A percentile compares a stretch with the other conserved stretches of the same genome.
phyloP scores from a whole-genome alignment of 2,888 invertebrate genomes.

The Gonocerus acuteangulatus region DNA sequence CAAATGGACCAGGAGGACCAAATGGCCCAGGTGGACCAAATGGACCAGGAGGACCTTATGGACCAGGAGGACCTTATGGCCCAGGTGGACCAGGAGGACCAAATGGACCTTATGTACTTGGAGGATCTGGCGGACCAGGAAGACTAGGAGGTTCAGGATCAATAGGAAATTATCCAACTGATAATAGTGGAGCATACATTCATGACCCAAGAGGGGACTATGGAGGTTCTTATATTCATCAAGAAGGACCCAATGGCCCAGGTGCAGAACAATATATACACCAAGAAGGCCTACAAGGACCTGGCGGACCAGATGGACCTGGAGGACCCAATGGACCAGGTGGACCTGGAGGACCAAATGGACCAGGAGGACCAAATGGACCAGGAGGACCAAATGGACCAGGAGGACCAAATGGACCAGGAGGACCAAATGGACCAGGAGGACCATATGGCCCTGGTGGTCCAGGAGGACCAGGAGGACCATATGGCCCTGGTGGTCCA shows the following conservation, averaged over 20 bases:
- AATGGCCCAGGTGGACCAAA: slow-evolving; percentile 11
- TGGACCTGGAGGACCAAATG: background rate
- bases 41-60: slow-evolving; percentile 37
- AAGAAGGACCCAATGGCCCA: slow-evolving; percentile 22
- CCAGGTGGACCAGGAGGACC: slow-evolving; percentile 3
- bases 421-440: background rate
- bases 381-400: background rate
- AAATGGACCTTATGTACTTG: slow-evolving; percentile 34
- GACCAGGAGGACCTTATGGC: slow-evolving; percentile 40
- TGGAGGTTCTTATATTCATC: slow-evolving; percentile 33
- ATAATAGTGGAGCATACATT: slow-evolving; percentile 36
- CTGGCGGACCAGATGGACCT: background rate
- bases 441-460: slow-evolving; percentile 7
- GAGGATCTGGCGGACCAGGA: slow-evolving; percentile 28
- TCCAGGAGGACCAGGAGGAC: slow-evolving; percentile 3
- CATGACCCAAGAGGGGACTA: slow-evolving; percentile 34
- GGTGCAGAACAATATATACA: slow-evolving; percentile 32
- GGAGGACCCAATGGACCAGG: background rate
- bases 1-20: slow-evolving; percentile 6
- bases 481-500: slow-evolving; percentile 42
- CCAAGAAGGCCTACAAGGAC: slow-evolving; percentile 23
- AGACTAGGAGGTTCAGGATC: background rate
- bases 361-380: background rate
- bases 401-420: background rate
- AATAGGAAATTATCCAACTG: slow-evolving; percentile 9